These are phyloP conservation scores for Atopsyche davidsoni DNA, from an alignment of 1,140 invertebrate species.

Conservation along the genomic window DNA sequence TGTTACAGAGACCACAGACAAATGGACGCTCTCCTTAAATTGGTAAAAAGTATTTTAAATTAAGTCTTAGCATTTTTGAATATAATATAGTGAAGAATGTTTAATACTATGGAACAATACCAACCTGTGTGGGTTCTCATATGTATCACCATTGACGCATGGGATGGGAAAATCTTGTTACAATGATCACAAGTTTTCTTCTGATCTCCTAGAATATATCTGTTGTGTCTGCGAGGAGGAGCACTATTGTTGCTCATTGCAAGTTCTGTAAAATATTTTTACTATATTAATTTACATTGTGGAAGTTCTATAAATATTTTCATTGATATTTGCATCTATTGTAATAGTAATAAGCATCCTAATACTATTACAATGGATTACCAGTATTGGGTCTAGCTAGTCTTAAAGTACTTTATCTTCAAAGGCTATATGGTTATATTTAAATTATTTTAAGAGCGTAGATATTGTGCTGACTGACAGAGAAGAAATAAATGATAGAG, in stretches of 20 bases:
- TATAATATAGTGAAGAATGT: neutral
- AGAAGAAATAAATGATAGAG: too few species aligned
- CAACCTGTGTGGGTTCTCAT: constrained; percentile 62
- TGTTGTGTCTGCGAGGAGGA: constrained; percentile 52
- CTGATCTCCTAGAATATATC: constrained; percentile 54
- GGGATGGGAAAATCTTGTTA: constrained; percentile 68
- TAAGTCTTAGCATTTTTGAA: neutral
- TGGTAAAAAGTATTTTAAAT: neutral
- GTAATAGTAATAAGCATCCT: too few species aligned
- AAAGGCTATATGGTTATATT: too few species aligned
- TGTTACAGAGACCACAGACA: constrained; percentile 66
- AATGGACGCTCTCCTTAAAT: constrained; percentile 57
- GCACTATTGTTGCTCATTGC: constrained; percentile 70
- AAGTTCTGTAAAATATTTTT: constrained; percentile 58
- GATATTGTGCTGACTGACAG: too few species aligned
- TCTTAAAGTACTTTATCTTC: too few species aligned
- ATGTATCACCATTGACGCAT: constrained; percentile 71
- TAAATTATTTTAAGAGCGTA: too few species aligned
- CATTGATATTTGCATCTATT: too few species aligned
- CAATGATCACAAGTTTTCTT: constrained; percentile 65
- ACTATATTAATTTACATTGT: too few species aligned
- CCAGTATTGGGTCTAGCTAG: too few species aligned
- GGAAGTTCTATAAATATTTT: too few species aligned
- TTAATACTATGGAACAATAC: constrained; percentile 2
- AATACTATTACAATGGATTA: too few species aligned